Evolutionary conservation across 2,888 invertebrate genomes (phyloP).

Genomic region (Marasmarcha lunaedactyla): DNA sequence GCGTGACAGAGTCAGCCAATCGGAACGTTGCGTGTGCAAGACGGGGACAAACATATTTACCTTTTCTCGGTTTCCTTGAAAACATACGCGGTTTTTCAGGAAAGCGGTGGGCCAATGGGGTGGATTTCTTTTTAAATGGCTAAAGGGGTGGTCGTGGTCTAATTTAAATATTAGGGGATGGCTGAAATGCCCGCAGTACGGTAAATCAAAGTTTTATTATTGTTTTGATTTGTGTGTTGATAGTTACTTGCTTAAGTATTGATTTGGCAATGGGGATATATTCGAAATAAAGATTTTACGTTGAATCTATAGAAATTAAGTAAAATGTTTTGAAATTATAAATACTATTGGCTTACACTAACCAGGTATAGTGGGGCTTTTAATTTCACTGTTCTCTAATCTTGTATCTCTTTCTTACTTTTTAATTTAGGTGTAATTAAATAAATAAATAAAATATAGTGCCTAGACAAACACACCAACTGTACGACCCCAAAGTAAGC

Average conservation of each 20-base stretch:
- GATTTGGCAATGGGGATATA: no score
- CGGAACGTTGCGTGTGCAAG: conserved; percentile 21
- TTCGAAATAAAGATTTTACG: no score
- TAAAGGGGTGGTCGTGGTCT: conserved; percentile 18
- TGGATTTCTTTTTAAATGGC: conserved; percentile 15
- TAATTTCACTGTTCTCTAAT: no score
- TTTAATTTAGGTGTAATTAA: no score
- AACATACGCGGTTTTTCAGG: conserved; percentile 33
- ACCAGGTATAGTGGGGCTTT: no score
- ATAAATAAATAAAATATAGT: no score
- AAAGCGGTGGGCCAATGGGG: conserved; percentile 39
- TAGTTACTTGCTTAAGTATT: not conserved
- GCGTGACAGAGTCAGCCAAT: conserved; percentile 34
- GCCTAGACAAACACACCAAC: no score
- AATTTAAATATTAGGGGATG: conserved; percentile 23
- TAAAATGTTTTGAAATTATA: no score
- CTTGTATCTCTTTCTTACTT: no score
- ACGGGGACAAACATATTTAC: conserved; percentile 35
- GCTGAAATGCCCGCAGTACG: not conserved
- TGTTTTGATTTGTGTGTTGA: conserved; percentile 1
- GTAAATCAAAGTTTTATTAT: not conserved
- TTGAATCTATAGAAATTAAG: no score
- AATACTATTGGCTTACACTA: no score
- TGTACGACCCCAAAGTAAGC: no score
- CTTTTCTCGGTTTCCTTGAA: conserved; percentile 40